Percentiles rank a stretch among this genome's conserved stretches.
phyloP scores from a whole-genome alignment of 2,888 invertebrate species.

The Tuberolachnus salignus region DNA sequence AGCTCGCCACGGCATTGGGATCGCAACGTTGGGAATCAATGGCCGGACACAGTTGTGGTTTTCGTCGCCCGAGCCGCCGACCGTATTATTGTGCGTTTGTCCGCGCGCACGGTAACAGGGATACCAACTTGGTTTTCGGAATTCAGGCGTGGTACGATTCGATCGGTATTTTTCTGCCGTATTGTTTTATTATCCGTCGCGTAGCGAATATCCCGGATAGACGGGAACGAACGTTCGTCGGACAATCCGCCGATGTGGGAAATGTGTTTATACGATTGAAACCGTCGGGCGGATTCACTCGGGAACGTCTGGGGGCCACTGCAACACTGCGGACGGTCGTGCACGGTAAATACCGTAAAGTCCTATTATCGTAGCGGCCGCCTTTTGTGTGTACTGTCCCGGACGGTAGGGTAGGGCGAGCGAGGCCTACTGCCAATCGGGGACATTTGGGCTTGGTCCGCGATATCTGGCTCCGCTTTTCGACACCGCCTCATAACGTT shows the following conservation, averaged over 20 bases:
- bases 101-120: neutral
- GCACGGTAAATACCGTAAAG: conserved; percentile 49
- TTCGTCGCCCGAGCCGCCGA: neutral
- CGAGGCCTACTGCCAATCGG: conserved; percentile 56
- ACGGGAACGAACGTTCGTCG: too few species aligned
- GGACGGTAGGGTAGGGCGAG: conserved; percentile 56
- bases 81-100: neutral
- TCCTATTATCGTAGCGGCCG: conserved; percentile 53
- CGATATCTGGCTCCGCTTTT: conserved; percentile 54
- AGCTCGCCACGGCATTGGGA: too few species aligned
- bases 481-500: conserved; percentile 51
- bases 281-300: neutral
- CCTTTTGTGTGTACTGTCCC: conserved; percentile 47
- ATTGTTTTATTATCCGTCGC: too few species aligned
- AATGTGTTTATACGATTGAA: neutral
- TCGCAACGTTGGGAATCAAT: conserved; percentile 11
- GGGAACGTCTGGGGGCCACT: neutral
- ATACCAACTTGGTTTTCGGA: conserved; percentile 12
- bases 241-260: too few species aligned
- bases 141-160: neutral
- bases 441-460: conserved; percentile 56
- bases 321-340: neutral
- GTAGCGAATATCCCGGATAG: too few species aligned
- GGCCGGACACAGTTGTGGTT: neutral
- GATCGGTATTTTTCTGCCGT: neutral